A percentile compares a stretch with the other conserved stretches of the same genome.
Evolutionary conservation across 2,797 vertebrate species (phyloP).

Genomic region (Rhincodon typus): DNA sequence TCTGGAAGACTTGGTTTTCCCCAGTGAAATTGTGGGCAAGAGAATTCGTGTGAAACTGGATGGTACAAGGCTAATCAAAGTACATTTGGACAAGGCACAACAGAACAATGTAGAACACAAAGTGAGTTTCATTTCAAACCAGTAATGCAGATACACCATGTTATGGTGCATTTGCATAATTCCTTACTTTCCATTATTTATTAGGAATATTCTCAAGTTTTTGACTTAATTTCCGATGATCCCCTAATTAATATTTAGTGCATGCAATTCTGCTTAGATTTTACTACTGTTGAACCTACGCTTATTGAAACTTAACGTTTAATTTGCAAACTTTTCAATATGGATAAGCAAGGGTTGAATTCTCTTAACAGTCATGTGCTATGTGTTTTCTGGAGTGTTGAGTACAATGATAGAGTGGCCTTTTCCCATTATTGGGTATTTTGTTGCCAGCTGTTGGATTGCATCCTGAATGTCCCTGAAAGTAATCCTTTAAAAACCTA

Average conservation of each 20-base stretch:
- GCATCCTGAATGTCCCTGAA: too few relatives aligned
- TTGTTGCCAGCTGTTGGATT: too few relatives aligned
- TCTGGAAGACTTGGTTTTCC: slow-evolving; percentile 93
- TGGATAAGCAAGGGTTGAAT: slow-evolving; percentile 42
- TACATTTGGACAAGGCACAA: slow-evolving; percentile 95
- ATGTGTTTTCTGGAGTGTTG: too few relatives aligned
- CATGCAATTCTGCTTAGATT: not conserved
- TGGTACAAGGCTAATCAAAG: slow-evolving; percentile 94
- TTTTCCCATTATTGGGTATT: too few relatives aligned
- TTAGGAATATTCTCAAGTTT: not conserved
- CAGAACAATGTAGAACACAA: slow-evolving; percentile 99
- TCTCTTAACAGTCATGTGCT: too few relatives aligned
- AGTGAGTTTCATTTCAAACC: slow-evolving; percentile 53
- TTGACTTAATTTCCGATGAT: not conserved
- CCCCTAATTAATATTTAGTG: not conserved
- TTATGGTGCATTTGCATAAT: not conserved
- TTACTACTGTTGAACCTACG: not conserved
- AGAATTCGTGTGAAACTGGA: slow-evolving; percentile 92
- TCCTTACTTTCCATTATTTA: not conserved
- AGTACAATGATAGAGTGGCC: too few relatives aligned
- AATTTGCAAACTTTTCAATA: slow-evolving; percentile 39
- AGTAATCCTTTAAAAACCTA: too few relatives aligned
- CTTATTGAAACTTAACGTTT: not conserved
- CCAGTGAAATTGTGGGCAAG: slow-evolving; percentile 96
- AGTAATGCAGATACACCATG: too few relatives aligned